phyloP scores from a whole-genome alignment of 2,113 vertebrate species.

The Theristicus caerulescens region DNA sequence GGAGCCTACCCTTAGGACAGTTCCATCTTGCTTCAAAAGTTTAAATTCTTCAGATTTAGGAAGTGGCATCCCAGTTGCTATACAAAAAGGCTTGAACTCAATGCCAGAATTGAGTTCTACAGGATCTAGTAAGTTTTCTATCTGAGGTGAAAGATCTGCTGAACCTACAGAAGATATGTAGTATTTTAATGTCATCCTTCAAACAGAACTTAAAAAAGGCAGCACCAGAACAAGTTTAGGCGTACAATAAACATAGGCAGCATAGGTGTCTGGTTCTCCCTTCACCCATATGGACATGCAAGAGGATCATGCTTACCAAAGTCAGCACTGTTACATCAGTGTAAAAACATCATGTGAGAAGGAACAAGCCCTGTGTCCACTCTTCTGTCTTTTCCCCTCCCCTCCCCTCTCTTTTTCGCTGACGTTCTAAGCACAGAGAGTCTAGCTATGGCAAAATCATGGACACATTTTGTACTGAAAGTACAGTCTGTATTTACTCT shows the following conservation, averaged over 20 bases:
- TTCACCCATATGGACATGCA: background rate
- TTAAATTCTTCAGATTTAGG: slow-evolving; percentile 82
- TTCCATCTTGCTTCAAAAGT: slow-evolving; percentile 81
- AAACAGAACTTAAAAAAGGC: background rate
- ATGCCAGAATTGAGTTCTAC: slow-evolving; percentile 80
- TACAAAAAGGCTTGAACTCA: slow-evolving; percentile 75
- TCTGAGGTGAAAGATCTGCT: slow-evolving; percentile 71
- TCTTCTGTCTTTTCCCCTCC: background rate
- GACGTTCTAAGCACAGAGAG: background rate
- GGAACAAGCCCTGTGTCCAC: background rate
- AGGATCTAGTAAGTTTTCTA: slow-evolving; percentile 71
- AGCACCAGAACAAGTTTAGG: background rate
- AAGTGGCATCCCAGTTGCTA: slow-evolving; percentile 77
- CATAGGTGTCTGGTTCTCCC: background rate
- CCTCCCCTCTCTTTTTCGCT: background rate
- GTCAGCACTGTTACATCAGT: background rate
- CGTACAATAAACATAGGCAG: background rate
- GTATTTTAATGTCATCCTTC: background rate
- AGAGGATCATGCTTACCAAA: fast-evolving
- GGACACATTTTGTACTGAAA: background rate
- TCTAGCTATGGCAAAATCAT: background rate
- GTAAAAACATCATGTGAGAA: background rate
- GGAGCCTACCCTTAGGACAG: slow-evolving; percentile 70
- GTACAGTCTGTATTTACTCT: background rate
- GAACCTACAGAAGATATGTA: slow-evolving; percentile 42